These are phyloP conservation scores for Tiliacea aurago DNA, from an alignment of 2,888 invertebrate genomes.

Conservation along the genomic window DNA sequence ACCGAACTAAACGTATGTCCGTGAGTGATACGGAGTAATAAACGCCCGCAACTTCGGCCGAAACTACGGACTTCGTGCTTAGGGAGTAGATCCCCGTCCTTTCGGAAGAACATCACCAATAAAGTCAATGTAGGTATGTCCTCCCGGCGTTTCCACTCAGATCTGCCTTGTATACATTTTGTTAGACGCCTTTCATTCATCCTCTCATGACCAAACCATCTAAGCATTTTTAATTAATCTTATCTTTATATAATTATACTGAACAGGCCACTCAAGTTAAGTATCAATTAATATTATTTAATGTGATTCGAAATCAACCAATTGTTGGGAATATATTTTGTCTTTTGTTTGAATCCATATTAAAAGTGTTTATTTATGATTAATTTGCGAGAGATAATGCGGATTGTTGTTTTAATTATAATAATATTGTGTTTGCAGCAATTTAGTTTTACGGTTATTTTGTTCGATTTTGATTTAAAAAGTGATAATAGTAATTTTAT, in stretches of 20 bases:
- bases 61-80: too few relatives aligned
- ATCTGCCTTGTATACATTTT: too few relatives aligned
- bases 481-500: neutral
- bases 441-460: slow-evolving; percentile 9
- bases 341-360: too few relatives aligned
- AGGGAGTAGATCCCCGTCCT: too few relatives aligned
- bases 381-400: neutral
- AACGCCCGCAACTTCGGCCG: too few relatives aligned
- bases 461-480: neutral
- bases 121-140: too few relatives aligned
- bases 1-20: too few relatives aligned
- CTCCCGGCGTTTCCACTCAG: too few relatives aligned
- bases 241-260: neutral
- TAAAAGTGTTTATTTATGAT: slow-evolving; percentile 5
- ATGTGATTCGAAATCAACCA: neutral
- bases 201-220: too few relatives aligned
- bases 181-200: too few relatives aligned
- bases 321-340: neutral
- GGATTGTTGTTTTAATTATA: neutral
- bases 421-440: neutral
- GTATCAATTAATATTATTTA: slow-evolving; percentile 12
- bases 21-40: too few relatives aligned
- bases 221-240: slow-evolving; percentile 5
- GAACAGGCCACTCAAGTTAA: slow-evolving; percentile 3
- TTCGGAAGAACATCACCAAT: too few relatives aligned